A percentile compares a stretch with the other conserved stretches of the same genome.
phyloP scores from a whole-genome alignment of 2,113 vertebrate species.

The Aegotheles bennettii region DNA sequence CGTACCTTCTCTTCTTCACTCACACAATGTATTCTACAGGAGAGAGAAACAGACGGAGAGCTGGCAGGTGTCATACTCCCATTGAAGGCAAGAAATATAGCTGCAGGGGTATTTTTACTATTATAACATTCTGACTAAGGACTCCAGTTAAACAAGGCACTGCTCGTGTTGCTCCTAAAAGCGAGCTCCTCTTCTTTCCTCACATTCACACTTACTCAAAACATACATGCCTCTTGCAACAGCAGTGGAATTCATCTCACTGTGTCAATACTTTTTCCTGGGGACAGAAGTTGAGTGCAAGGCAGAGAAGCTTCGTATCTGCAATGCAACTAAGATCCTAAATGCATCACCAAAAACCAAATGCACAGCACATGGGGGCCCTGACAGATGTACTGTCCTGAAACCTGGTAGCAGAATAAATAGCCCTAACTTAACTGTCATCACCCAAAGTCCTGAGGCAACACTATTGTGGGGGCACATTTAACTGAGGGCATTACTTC shows the following conservation, averaged over 20 bases:
- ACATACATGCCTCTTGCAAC: not conserved
- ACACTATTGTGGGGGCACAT: accelerated
- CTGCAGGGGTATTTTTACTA: not conserved
- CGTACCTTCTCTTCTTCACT: not conserved
- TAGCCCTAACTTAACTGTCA: not conserved
- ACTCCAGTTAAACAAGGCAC: not conserved
- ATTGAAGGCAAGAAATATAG: not conserved
- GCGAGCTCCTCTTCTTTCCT: not conserved
- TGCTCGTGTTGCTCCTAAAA: not conserved
- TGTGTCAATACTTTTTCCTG: not conserved
- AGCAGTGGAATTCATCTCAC: not conserved
- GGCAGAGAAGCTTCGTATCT: not conserved
- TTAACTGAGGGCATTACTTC: not conserved
- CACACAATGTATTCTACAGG: not conserved
- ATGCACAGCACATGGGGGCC: not conserved
- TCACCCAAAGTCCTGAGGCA: too few relatives aligned
- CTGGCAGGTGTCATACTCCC: not conserved
- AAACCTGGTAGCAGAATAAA: not conserved
- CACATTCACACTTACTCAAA: not conserved
- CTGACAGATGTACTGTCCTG: not conserved
- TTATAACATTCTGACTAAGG: not conserved
- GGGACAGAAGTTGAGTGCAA: not conserved
- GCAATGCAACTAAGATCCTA: not conserved
- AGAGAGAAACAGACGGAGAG: not conserved
- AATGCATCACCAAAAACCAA: not conserved